Base-by-base conservation (phyloP, 2,113 vertebrate species). In the Callopanchax toddi region DNA sequence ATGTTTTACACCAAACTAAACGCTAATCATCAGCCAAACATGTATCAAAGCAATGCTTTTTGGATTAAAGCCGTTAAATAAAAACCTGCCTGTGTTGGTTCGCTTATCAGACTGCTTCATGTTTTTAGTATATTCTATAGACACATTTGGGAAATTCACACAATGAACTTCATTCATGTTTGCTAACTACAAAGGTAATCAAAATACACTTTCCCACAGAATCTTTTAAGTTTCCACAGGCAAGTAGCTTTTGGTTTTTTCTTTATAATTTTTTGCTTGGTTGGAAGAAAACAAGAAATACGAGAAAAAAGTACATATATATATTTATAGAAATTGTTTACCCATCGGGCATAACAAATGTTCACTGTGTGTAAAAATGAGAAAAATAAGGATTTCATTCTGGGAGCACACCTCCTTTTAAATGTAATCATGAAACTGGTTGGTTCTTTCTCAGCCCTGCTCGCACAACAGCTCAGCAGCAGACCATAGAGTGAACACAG, bases 141-240 rank as follows among this genome's bases (percentile, higher is more conserved):
- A 18, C 20, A 56, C 39, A 17, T 25, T 53, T 26, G 10, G 54
- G 39, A 22, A 65, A 72, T 25, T 62, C 18, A 52, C 40, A 74
- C 23, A 61, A 17, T 45, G n/a, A 73, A 32, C 45, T 68, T 36
- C 64, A 71, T 34, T 63, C 45, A 75, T 48, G 37, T 67, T 61
- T 60, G 60, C 39, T 32, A 64, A 81, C 34, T 71, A 71, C 62
- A 74, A 71, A 79, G 67, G 10, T 32, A 70, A 67, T 63, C 36
- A 45, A 66, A 63, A 58, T 32, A 39, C 13, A 50, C 21, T 44
- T 83, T 39, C n/a, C 25, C 60, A 22, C n/a, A 52, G 6, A 56
- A 39, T 43, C 57, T 61, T 76, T 73, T 20, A 60, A 67, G 29
- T 67, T 72, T 44, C 48, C 26, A 25, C 25, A 45, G 53, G 60